These are phyloP conservation scores for Oryzias celebensis DNA, from an alignment of 2,113 vertebrate genomes.

Conservation along the genomic window DNA sequence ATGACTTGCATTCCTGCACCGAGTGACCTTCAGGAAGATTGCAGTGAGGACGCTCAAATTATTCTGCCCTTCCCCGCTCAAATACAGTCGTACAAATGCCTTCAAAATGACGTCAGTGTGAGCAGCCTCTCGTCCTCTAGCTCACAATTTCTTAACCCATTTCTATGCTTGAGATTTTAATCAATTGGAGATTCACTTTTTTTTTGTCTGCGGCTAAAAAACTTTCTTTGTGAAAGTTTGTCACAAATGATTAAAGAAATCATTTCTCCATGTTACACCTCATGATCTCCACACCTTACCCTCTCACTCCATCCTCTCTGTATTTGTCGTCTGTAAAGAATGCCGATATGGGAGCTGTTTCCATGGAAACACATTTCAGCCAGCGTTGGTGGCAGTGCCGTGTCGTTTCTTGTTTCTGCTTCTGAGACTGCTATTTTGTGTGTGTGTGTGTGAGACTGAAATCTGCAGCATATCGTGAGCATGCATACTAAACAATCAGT, in stretches of 20 bases:
- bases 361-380: conserved; percentile 70
- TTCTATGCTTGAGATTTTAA: too few relatives aligned
- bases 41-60: conserved; percentile 9
- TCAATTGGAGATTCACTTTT: too few relatives aligned
- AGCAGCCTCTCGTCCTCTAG: not conserved
- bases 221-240: too few relatives aligned
- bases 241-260: too few relatives aligned
- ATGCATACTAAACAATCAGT: conserved; percentile 50
- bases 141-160: not conserved
- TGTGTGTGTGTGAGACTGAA: conserved; percentile 14
- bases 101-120: not conserved
- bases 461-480: conserved; percentile 54
- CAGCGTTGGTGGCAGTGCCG: conserved; percentile 24
- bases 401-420: conserved; percentile 42
- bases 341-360: conserved; percentile 56
- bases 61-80: not conserved
- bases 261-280: not conserved
- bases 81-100: not conserved
- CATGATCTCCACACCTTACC: conserved; percentile 14
- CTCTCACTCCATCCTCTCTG: conserved; percentile 9
- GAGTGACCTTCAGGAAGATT: conserved; percentile 41
- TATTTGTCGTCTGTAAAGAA: conserved; percentile 44
- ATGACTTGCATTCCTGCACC: conserved; percentile 18
- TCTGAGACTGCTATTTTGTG: conserved; percentile 22
- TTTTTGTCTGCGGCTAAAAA: too few relatives aligned